Conservation (phyloP, 2,797 vertebrate species). For the Botia almorhae region DNA sequence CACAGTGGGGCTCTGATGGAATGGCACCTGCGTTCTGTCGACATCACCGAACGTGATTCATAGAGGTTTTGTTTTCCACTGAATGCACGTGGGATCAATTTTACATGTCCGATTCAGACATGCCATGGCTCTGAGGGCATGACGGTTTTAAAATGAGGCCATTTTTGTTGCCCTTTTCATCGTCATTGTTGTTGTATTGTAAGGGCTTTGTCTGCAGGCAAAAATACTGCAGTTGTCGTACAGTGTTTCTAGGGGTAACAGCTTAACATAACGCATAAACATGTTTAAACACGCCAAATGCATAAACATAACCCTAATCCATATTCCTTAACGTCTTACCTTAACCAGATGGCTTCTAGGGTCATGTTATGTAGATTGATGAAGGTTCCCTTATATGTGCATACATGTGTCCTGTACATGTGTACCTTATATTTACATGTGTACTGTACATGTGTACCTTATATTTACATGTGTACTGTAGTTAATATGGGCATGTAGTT, state of each 20-base stretch:
- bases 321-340: too few species aligned
- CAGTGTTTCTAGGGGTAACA: background rate
- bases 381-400: too few species aligned
- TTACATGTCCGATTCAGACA: background rate
- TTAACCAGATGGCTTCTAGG: too few species aligned
- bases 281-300: too few species aligned
- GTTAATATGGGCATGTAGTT: too few species aligned
- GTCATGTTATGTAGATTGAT: too few species aligned
- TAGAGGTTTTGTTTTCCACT: background rate
- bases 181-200: background rate
- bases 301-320: too few species aligned
- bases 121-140: background rate
- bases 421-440: too few species aligned
- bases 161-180: background rate
- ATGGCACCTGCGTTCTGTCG: constrained; percentile 31
- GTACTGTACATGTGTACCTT: too few species aligned
- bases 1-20: constrained; percentile 31
- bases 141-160: constrained; percentile 7
- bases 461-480: too few species aligned
- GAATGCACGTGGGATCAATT: background rate
- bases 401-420: too few species aligned
- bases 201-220: background rate
- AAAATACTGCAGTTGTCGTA: background rate
- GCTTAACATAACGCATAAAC: too few species aligned
- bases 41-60: background rate